A percentile compares a stretch with the other conserved stretches of the same genome.
These are phyloP conservation scores for Pteromalus puparum DNA, from an alignment of 1,140 invertebrate species.

Conservation along the genomic window DNA sequence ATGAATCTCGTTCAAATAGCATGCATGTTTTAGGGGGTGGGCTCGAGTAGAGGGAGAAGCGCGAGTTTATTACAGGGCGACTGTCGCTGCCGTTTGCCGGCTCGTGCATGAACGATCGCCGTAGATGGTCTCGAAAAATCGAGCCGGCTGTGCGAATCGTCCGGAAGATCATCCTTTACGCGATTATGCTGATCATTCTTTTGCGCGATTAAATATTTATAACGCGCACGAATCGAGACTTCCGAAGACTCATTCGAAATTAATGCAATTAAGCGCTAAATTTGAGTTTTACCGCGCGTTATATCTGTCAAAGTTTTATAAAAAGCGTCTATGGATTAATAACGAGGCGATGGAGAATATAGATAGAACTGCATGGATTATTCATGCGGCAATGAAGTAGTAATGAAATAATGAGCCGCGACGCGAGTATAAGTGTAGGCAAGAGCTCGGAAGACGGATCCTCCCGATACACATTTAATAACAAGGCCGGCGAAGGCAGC, in stretches of 20 bases:
- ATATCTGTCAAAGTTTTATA: not conserved
- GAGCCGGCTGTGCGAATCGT: no score
- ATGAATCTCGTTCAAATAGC: slow-evolving; percentile 46
- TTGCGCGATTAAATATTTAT: not conserved
- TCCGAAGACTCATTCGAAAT: not conserved
- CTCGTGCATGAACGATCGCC: not conserved
- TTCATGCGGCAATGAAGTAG: not conserved
- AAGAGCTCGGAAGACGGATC: not conserved
- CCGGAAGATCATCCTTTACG: not conserved
- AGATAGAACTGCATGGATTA: not conserved
- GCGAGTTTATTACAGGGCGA: slow-evolving; percentile 9
- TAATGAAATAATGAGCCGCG: not conserved
- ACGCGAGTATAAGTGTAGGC: not conserved
- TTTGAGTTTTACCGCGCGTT: no score
- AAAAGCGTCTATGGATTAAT: not conserved
- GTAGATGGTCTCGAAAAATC: not conserved
- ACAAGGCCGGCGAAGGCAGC: not conserved
- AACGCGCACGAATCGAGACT: not conserved
- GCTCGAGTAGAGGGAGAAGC: not conserved
- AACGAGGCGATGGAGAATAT: not conserved
- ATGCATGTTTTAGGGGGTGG: slow-evolving; percentile 20
- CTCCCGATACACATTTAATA: not conserved
- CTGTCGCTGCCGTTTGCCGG: not conserved
- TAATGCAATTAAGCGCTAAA: no score
- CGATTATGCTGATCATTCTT: not conserved